phyloP scores from a whole-genome alignment of 2,113 vertebrate species.

The Oreotrochilus melanogaster region DNA sequence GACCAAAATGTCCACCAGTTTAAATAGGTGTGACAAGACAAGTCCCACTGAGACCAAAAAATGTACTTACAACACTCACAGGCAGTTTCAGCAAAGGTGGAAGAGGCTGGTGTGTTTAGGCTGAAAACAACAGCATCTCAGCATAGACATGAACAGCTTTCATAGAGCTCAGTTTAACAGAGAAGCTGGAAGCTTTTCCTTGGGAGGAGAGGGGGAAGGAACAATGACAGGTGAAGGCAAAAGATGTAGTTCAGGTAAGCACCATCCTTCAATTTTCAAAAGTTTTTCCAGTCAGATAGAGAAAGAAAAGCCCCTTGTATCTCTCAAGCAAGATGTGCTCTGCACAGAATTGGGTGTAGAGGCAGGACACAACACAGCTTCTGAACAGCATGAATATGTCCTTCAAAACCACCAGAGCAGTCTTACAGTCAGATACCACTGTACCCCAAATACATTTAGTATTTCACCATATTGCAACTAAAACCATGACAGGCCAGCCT shows the following conservation, averaged over 20 bases:
- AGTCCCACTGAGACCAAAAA: neutral
- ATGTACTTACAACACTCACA: neutral
- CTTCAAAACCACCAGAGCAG: neutral
- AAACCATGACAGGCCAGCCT: neutral
- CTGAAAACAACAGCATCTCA: neutral
- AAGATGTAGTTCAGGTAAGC: neutral
- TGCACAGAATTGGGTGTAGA: neutral
- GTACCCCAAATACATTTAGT: neutral
- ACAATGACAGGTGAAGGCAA: neutral
- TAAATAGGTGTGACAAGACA: neutral
- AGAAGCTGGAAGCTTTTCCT: neutral
- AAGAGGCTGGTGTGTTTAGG: neutral
- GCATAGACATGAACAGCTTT: neutral
- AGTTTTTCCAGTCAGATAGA: neutral
- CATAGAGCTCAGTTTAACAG: rapidly evolving
- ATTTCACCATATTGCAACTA: neutral
- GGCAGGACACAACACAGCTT: neutral
- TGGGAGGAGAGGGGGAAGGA: neutral
- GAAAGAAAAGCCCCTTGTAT: neutral
- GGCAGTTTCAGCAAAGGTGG: neutral
- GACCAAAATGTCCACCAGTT: neutral
- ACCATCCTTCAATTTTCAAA: neutral
- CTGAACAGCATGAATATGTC: neutral
- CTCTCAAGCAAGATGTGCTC: neutral
- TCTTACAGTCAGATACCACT: neutral